phyloP scores from a whole-genome alignment of 2,888 invertebrate species.

The Unio pictorum region DNA sequence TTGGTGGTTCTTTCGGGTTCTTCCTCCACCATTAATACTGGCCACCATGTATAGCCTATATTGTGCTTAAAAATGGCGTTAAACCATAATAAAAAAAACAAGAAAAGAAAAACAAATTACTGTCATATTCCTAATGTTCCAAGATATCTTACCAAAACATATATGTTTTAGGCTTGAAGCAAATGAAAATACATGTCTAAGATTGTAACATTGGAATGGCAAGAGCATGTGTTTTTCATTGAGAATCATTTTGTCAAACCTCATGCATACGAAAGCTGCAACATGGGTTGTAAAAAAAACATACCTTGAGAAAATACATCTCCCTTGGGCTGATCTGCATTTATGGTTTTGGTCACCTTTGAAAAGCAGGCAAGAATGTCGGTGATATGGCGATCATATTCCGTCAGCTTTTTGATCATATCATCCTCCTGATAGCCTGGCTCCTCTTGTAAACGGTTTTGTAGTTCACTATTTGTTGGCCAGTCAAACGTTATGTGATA shows the following conservation, averaged over 20 bases:
- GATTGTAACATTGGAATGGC: neutral
- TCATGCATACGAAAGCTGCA: neutral
- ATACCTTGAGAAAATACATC: constrained; percentile 71
- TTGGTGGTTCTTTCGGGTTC: no score
- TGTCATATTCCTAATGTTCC: no score
- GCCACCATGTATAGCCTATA: no score
- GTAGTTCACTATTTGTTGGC: constrained; percentile 62
- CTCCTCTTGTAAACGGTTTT: constrained; percentile 60
- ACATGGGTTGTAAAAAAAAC: neutral
- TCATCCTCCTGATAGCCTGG: constrained; percentile 62
- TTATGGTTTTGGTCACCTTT: constrained; percentile 59
- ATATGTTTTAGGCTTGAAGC: no score
- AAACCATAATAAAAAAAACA: no score
- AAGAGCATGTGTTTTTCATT: neutral
- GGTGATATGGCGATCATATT: constrained; percentile 65
- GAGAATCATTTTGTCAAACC: neutral
- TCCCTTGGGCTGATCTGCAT: constrained; percentile 72
- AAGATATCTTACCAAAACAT: no score
- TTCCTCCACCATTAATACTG: no score
- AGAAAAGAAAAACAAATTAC: no score
- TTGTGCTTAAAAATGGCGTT: no score
- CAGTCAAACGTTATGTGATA: constrained; percentile 71
- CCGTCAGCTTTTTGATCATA: constrained; percentile 63
- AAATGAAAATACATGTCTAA: no score
- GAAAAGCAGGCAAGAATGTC: constrained; percentile 61